Percentiles rank a stretch among this genome's conserved stretches.
These are phyloP conservation scores for Uloborus plumipes DNA, from an alignment of 2,888 invertebrate species.

Conservation along the genomic window DNA sequence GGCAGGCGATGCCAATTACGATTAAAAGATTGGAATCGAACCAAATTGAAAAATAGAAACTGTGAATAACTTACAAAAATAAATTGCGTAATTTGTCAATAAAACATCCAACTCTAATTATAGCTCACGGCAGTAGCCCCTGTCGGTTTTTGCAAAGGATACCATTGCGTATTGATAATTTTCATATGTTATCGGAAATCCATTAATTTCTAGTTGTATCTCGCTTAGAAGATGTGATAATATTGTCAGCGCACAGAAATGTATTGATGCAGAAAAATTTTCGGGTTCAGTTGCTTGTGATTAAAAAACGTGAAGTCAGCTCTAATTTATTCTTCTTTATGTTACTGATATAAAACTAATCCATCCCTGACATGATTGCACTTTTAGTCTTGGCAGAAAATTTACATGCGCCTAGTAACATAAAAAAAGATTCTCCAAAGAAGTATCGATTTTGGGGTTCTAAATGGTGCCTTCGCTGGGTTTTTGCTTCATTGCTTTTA, in stretches of 20 bases:
- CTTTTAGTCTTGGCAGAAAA: no score
- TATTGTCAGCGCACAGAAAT: constrained; percentile 17
- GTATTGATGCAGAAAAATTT: constrained; percentile 18
- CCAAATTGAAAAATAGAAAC: neutral
- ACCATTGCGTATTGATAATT: constrained; percentile 50
- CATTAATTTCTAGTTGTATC: constrained; percentile 41
- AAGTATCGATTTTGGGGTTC: no score
- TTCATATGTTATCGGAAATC: constrained; percentile 56
- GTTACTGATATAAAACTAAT: no score
- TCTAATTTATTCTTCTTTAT: no score
- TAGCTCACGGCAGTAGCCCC: constrained; percentile 11
- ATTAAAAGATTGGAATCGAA: constrained; percentile 7
- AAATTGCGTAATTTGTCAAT: constrained; percentile 50
- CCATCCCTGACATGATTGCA: no score
- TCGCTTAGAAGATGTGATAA: constrained; percentile 25
- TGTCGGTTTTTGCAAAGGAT: constrained; percentile 20
- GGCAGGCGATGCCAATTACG: constrained; percentile 24
- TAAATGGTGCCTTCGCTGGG: no score
- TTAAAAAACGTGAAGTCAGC: constrained; percentile 11
- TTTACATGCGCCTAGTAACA: no score
- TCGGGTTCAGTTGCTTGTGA: constrained; percentile 20
- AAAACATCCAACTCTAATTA: constrained; percentile 57
- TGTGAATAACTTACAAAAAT: constrained; percentile 32
- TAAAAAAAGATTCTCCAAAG: no score
- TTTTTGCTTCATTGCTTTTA: no score